phyloP scores from a whole-genome alignment of 2,797 vertebrate species.

The Sternotherus odoratus region DNA sequence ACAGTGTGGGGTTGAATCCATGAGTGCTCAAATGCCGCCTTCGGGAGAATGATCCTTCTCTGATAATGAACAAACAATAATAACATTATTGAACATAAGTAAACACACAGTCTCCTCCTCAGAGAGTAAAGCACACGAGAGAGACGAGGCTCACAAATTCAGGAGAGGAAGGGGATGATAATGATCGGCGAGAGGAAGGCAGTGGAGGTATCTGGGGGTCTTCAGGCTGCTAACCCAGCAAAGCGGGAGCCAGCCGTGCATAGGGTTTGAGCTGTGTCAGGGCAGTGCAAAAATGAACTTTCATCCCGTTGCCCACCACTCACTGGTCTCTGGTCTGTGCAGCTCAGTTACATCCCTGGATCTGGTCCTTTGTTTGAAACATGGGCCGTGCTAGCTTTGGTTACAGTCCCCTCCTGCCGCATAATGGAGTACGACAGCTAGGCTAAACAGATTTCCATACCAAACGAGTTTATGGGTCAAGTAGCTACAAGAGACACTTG shows the following conservation, averaged over 20 bases:
- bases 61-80: neutral
- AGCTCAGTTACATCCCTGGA: neutral
- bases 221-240: neutral
- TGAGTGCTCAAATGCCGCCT: neutral
- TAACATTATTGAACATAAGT: neutral
- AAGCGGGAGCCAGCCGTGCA: neutral
- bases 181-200: neutral
- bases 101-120: neutral
- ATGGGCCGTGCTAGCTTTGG: neutral
- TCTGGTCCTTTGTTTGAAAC: constrained; percentile 11
- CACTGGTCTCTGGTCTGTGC: neutral
- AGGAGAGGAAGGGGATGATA: neutral
- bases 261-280: neutral
- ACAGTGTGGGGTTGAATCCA: neutral
- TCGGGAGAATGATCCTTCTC: neutral
- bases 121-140: neutral
- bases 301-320: neutral
- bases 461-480: neutral
- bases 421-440: neutral
- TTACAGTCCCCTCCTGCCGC: neutral
- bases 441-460: neutral
- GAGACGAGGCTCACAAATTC: neutral
- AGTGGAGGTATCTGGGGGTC: neutral
- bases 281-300: neutral
- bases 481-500: neutral